Evolutionary conservation across 1,140 invertebrate species (phyloP).

Genomic region (Steinernema khuongi): DNA sequence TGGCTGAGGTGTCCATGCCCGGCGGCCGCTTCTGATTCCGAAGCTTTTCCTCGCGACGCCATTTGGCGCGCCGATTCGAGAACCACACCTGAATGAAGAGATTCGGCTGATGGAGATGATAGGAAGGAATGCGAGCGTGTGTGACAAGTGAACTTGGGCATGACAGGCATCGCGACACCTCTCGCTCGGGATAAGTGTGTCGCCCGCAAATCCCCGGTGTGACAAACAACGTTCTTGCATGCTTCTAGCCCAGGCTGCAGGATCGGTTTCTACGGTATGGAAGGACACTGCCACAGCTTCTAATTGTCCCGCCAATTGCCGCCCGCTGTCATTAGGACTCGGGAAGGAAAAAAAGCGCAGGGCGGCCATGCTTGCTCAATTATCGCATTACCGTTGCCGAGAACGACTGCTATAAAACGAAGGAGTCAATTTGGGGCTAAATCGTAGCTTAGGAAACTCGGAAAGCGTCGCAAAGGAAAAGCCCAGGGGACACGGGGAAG

Average conservation of each 20-base stretch:
- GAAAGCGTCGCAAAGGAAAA: neutral
- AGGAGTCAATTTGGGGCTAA: neutral
- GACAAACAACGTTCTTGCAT: neutral
- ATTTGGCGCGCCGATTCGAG: conserved; percentile 93
- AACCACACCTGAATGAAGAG: conserved; percentile 70
- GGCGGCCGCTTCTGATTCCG: conserved; percentile 44
- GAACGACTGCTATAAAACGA: neutral
- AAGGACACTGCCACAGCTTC: neutral
- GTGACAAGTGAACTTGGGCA: conserved; percentile 7
- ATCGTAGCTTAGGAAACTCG: conserved; percentile 2
- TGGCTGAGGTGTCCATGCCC: conserved; percentile 36
- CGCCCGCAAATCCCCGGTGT: too few species aligned
- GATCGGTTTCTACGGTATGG: neutral
- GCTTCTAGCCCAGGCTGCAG: too few species aligned
- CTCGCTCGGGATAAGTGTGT: neutral
- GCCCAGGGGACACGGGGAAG: neutral
- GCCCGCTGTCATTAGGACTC: neutral
- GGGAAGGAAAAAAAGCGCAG: neutral
- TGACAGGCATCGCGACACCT: neutral
- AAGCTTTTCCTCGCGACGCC: conserved; percentile 92
- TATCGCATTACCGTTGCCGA: conserved; percentile 15
- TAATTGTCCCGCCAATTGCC: neutral
- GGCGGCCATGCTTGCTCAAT: conserved; percentile 4
- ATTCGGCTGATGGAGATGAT: conserved; percentile 2
- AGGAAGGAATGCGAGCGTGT: conserved; percentile 15